Conservation (phyloP, 1,140 invertebrate genomes). For the Hetaerina americana region DNA sequence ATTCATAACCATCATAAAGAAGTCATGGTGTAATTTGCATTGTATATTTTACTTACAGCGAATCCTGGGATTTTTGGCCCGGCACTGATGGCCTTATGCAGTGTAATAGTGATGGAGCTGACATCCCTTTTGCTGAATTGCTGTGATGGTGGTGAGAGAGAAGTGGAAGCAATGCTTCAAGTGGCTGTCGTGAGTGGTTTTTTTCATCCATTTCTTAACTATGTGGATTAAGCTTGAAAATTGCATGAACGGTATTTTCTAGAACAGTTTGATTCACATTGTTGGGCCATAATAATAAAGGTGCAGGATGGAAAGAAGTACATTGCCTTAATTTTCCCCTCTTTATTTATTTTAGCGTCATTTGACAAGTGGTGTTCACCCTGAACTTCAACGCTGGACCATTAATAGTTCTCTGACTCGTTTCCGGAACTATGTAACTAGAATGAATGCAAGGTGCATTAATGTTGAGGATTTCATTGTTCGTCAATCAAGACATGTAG, state of each 20-base stretch:
- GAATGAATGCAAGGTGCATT: constrained; percentile 5
- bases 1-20: constrained; percentile 8
- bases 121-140: constrained; percentile 26
- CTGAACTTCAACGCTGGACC: constrained; percentile 14
- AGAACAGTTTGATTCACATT: too few relatives aligned
- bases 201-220: too few relatives aligned
- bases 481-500: neutral
- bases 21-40: constrained; percentile 6
- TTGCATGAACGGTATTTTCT: too few relatives aligned
- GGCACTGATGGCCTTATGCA: constrained; percentile 11
- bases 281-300: too few relatives aligned
- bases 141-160: constrained; percentile 26
- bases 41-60: constrained; percentile 6
- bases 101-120: constrained; percentile 21
- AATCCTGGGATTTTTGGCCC: constrained; percentile 12
- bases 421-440: constrained; percentile 11
- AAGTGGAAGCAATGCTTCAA: constrained; percentile 26
- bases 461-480: constrained; percentile 21
- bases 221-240: too few relatives aligned
- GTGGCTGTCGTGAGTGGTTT: constrained; percentile 27
- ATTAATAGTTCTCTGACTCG: constrained; percentile 12
- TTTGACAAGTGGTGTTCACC: constrained; percentile 15
- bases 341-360: constrained; percentile 8
- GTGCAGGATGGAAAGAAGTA: too few relatives aligned
- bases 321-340: neutral